Base-by-base conservation (phyloP, 1,140 invertebrate species). In the Drosophila jambulina region DNA sequence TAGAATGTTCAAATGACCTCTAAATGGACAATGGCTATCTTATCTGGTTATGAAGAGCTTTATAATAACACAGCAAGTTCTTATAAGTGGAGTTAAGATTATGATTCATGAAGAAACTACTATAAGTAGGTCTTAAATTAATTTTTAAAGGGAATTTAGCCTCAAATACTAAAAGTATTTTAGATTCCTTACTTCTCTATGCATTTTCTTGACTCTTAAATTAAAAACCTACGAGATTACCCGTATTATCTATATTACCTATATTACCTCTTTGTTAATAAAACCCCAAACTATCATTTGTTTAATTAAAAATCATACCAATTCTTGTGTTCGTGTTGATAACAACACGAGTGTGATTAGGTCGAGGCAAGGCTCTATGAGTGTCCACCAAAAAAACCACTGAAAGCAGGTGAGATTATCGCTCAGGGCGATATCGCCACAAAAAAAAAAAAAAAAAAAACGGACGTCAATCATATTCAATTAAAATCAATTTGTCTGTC, bases 381-480 rank as follows among this genome's bases (percentile, higher is more conserved):
- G 60, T 70, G 42, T 45, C 69, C 69, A 34, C 25, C 21, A 27
- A 27, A 49, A 27, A 48, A 42, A 38, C n/a, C 32, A 27, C 19
- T 3, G 8, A 71, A 63, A 51, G 21, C 42, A 19, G 21, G 43
- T 48, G 64, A 78, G 75, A 78, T 78, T 78, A 78, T 78, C 64
- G 32, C 45, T 10, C 0, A n/a, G 13, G 0, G 46, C 36, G 67
- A 74, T 71, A 74, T 75, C 58, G 38, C 42, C 38, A 19, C 46
- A 19, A 2, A 19, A 36, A 36, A 2, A 19, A 2, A 19, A 36
- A 36, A 2, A 19, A 19, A 51, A 21, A 38, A 63, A 69, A 72
- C 48, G 40, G 29, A 77, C 71, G 48, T 79, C 71, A 83, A 87
- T 88, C 76, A 83, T 83, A 88, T 80, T 70, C 80, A 80, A 87